Base-by-base conservation (phyloP, 1,140 invertebrate species). In the Papilio polyxenes region DNA sequence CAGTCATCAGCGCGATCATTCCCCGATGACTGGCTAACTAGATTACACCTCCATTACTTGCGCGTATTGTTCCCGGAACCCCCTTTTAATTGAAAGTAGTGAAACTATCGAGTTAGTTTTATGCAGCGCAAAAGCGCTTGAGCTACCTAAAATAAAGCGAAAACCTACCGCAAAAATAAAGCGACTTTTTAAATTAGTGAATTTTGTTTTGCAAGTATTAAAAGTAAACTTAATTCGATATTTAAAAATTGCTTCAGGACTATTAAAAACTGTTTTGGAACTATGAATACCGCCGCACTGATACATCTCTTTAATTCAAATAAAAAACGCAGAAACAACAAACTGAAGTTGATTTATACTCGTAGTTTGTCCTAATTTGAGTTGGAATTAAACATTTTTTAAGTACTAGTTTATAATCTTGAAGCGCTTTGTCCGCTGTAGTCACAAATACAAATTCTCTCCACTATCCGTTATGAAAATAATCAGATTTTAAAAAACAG, bases 1-100 rank as follows among this genome's bases (percentile, higher is more conserved):
- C 79, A 88, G 89, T 90, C 89, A 90, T 90, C 89, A 87, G 83
- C 85, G 81, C 87, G 85, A 89, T 87, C 88, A 89, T 89, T 83
- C 86, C 80, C 87, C 84, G 88, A 90, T 90, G 89, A 90, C 89
- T 86, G 75, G 78, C 84, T 90, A 90, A 90, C 83, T 80, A 82
- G 85, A 90, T 90, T 90, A 89, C 83, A 72, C 84, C 86, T 87
- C 87, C 86, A 90, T 89, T 89, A 88, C 85, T 78, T 37, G 40
- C 84, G 82, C 75, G 75, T 82, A 84, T 82, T 85, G 82, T 85
- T 86, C 84, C 82, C 59, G 72, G 77, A 81, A 78, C 84, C 83
- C 83, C 75, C 81, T 84, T 83, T 88, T 90, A 90, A 90, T 89
- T 88, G 86, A 86, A 88, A 89, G 83, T 88, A 90, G 88, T 90